Conservation (phyloP, 2,888 invertebrate species). For the Priocnemis perturbator region DNA sequence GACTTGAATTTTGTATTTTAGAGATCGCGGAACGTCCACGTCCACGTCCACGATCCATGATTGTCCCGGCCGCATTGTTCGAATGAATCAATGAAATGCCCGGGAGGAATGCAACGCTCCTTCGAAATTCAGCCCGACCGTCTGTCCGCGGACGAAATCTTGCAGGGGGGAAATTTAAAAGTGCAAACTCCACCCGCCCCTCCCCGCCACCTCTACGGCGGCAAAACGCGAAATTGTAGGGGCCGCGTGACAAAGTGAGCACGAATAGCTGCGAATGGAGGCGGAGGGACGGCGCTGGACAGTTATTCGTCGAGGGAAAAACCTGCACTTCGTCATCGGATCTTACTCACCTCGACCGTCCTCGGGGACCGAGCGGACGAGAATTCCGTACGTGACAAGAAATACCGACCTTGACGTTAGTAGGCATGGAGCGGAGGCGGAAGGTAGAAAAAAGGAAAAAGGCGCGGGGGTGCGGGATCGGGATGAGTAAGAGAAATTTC, state of each 20-base stretch:
- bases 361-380: not conserved
- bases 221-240: too few relatives aligned
- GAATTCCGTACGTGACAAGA: constrained; percentile 10
- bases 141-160: too few relatives aligned
- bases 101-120: too few relatives aligned
- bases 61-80: not conserved
- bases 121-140: too few relatives aligned
- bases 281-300: too few relatives aligned
- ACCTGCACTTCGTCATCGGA: not conserved
- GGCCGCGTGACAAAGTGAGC: too few relatives aligned
- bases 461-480: not conserved
- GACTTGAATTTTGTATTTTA: too few relatives aligned
- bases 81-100: too few relatives aligned
- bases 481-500: not conserved
- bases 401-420: constrained; percentile 26
- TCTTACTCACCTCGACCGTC: constrained; percentile 3
- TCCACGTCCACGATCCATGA: not conserved
- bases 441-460: not conserved
- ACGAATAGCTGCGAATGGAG: too few relatives aligned
- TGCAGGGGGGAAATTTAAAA: too few relatives aligned
- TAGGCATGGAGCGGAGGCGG: constrained; percentile 19
- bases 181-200: too few relatives aligned
- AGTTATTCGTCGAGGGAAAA: constrained; percentile 5
- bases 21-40: not conserved
- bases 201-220: too few relatives aligned